Evolutionary conservation across 2,797 vertebrate genomes (phyloP).

Genomic region (Hoplostethus atlanticus): DNA sequence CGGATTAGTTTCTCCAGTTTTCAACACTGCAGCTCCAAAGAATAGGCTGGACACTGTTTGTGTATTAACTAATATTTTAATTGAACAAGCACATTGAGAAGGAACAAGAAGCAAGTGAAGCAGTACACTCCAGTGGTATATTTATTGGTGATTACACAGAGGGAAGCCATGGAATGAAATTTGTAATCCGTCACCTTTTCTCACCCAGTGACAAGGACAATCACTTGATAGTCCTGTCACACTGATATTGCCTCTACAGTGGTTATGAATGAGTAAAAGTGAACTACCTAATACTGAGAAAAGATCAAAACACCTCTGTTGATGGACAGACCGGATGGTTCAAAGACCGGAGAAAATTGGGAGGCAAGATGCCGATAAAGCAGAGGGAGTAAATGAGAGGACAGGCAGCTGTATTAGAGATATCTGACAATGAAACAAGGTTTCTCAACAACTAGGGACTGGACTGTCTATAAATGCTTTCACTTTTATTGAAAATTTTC

Average conservation of each 20-base stretch:
- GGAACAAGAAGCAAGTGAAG: constrained; percentile 64
- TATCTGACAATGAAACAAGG: not conserved
- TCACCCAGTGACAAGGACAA: constrained; percentile 24
- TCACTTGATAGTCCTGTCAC: constrained; percentile 27
- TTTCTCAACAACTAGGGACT: constrained; percentile 33
- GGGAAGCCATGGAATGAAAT: constrained; percentile 46
- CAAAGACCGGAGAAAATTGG: not conserved
- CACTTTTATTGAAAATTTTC: constrained; percentile 60
- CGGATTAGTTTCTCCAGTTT: not conserved
- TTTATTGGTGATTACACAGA: constrained; percentile 59
- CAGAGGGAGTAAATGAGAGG: constrained; percentile 19
- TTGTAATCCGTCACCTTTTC: constrained; percentile 21
- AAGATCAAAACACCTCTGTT: constrained; percentile 37
- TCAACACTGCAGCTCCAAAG: constrained; percentile 18
- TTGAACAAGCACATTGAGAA: constrained; percentile 76
- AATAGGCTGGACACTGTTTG: constrained; percentile 28
- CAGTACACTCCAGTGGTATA: constrained; percentile 68
- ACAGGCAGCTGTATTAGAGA: constrained; percentile 30
- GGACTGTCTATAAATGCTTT: constrained; percentile 58
- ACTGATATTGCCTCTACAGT: constrained; percentile 25
- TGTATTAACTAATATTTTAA: constrained; percentile 73
- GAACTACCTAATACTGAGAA: constrained; percentile 14
- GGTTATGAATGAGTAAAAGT: constrained; percentile 15
- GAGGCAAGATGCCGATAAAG: not conserved
- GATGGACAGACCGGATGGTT: constrained; percentile 41